These are phyloP conservation scores for Phalanger gymnotis DNA, from an alignment of 2,797 vertebrate genomes.

Conservation along the genomic window DNA sequence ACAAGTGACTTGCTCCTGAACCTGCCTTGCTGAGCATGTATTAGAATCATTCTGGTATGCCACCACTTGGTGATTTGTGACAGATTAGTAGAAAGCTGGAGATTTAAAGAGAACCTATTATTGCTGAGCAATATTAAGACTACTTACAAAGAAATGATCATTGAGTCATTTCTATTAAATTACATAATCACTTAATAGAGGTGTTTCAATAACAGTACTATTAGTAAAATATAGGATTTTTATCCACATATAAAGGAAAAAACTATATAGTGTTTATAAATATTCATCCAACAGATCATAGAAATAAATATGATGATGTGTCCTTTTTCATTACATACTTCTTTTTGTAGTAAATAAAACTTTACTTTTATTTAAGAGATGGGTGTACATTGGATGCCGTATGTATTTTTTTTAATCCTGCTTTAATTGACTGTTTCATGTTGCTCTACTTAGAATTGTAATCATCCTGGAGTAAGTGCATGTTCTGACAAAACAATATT, in stretches of 20 bases:
- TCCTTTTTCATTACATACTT: conserved; percentile 21
- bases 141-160: conserved; percentile 19
- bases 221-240: conserved; percentile 18
- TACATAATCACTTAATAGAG: not conserved
- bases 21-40: conserved; percentile 33
- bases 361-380: not conserved
- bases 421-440: conserved; percentile 28
- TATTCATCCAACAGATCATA: not conserved
- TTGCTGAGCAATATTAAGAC: not conserved
- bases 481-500: conserved; percentile 47
- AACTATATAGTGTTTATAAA: conserved; percentile 11
- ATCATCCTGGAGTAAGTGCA: conserved; percentile 32
- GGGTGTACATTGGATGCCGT: conserved; percentile 11
- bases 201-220: conserved; percentile 26
- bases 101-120: not conserved
- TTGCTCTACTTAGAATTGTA: conserved; percentile 55
- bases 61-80: conserved; percentile 45
- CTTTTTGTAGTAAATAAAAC: conserved; percentile 51
- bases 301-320: not conserved
- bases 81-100: conserved; percentile 13
- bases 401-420: conserved; percentile 12
- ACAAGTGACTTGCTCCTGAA: not conserved
- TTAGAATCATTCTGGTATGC: conserved; percentile 20
- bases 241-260: not conserved
- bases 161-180: conserved; percentile 30